Evolutionary conservation across 2,797 vertebrate genomes (phyloP).

Genomic region (Sciurus carolinensis): DNA sequence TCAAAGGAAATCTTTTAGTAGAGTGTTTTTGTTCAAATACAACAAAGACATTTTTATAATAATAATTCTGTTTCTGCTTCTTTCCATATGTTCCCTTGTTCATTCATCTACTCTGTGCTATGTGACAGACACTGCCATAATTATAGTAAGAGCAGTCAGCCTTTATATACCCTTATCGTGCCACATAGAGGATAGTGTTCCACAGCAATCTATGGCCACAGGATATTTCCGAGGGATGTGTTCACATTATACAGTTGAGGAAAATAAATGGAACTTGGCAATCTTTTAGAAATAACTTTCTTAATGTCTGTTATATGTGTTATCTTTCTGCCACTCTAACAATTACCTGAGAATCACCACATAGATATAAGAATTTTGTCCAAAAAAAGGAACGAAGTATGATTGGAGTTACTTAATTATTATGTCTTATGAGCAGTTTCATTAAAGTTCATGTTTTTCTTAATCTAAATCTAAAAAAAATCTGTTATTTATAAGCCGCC

Average conservation of each 20-base stretch:
- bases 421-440: neutral
- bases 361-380: neutral
- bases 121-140: neutral
- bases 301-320: neutral
- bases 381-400: neutral
- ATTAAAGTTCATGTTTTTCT: neutral
- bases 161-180: neutral
- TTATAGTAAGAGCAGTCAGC: neutral
- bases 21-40: constrained; percentile 66
- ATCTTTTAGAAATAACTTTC: constrained; percentile 40
- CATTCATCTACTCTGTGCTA: neutral
- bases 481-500: neutral
- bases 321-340: neutral
- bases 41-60: constrained; percentile 16
- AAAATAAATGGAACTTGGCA: neutral
- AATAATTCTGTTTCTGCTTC: constrained; percentile 55
- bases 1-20: constrained; percentile 70
- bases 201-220: neutral
- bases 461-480: neutral
- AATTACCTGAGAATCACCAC: neutral
- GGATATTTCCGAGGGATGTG: neutral
- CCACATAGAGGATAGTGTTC: neutral
- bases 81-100: constrained; percentile 59
- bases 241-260: neutral
- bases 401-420: neutral